Percentiles rank a stretch among this genome's conserved stretches.
Evolutionary conservation across 2,888 invertebrate species (phyloP).

Genomic region (Oscheius sp.): DNA sequence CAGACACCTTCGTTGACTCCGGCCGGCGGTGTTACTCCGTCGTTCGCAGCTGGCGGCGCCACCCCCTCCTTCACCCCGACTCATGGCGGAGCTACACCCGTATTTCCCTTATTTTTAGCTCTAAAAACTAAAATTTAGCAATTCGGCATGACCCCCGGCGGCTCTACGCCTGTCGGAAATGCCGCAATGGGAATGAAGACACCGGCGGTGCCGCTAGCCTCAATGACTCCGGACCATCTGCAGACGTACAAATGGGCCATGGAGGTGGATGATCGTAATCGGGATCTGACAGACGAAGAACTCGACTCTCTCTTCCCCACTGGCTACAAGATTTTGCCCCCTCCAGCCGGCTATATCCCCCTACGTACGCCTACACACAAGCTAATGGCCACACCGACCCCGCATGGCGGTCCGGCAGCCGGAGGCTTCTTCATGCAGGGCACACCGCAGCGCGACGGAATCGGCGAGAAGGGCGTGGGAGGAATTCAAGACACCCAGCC

Average conservation of each 20-base stretch:
- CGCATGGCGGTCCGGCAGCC: slow-evolving; percentile 78
- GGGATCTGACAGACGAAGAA: slow-evolving; percentile 96
- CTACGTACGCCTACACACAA: slow-evolving; percentile 97
- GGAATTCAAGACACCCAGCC: slow-evolving; percentile 87
- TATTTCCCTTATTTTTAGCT: slow-evolving; percentile 1
- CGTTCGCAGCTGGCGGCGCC: slow-evolving; percentile 41
- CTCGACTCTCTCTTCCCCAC: slow-evolving; percentile 96
- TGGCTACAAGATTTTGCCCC: slow-evolving; percentile 94
- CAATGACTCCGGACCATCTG: slow-evolving; percentile 98
- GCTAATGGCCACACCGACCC: slow-evolving; percentile 96
- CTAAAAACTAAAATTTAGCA: slow-evolving; percentile 30
- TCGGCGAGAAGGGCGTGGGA: slow-evolving; percentile 69
- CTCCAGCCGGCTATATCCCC: slow-evolving; percentile 94
- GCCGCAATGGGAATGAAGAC: slow-evolving; percentile 99
- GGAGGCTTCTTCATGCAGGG: slow-evolving; percentile 92
- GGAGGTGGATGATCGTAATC: slow-evolving; percentile 96
- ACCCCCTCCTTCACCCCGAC: slow-evolving; percentile 74
- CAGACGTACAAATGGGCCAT: slow-evolving; percentile 78
- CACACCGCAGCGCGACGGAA: slow-evolving; percentile 69
- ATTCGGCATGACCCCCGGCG: slow-evolving; percentile 74
- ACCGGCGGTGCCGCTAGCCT: slow-evolving; percentile 84
- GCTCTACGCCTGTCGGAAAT: slow-evolving; percentile 77
- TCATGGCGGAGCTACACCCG: slow-evolving; percentile 49
- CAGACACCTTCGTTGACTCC: slow-evolving; percentile 85
- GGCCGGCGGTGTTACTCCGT: slow-evolving; percentile 43